A percentile compares a stretch with the other conserved stretches of the same genome.
Evolutionary conservation across 2,113 vertebrate species (phyloP).

Genomic region (Nycticryphes semicollaris): DNA sequence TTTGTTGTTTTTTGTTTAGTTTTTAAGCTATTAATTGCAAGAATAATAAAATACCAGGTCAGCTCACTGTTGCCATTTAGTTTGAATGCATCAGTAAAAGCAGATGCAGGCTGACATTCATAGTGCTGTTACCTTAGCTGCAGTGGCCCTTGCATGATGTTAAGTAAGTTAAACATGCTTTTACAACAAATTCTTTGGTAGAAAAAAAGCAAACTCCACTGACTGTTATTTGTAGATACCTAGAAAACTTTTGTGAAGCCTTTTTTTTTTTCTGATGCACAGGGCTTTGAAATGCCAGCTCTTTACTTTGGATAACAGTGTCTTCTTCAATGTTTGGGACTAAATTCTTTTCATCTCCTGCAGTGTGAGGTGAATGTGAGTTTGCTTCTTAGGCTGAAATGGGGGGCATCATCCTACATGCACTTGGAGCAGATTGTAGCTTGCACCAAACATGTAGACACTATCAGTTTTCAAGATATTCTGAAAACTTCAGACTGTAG

Average conservation of each 20-base stretch:
- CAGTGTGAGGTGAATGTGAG: background rate
- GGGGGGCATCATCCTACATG: background rate
- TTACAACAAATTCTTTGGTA: background rate
- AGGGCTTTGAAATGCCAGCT: background rate
- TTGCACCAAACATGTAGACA: background rate
- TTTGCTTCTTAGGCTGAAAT: background rate
- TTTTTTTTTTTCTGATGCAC: background rate
- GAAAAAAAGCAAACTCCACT: background rate
- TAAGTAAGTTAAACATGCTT: background rate
- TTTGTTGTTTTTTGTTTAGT: background rate
- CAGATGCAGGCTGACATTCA: background rate
- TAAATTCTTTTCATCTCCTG: background rate
- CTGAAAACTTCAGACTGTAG: background rate
- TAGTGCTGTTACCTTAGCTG: background rate
- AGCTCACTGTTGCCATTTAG: background rate
- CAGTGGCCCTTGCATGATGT: background rate
- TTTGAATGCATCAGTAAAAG: background rate
- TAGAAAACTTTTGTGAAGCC: background rate
- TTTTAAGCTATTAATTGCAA: background rate
- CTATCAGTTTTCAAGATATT: background rate
- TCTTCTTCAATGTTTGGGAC: background rate
- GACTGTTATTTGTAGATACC: background rate
- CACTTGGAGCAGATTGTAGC: background rate
- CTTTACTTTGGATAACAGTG: background rate
- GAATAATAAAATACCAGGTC: background rate